These are phyloP conservation scores for Potamarius usumacintae DNA, from an alignment of 2,113 vertebrate species.

Conservation along the genomic window DNA sequence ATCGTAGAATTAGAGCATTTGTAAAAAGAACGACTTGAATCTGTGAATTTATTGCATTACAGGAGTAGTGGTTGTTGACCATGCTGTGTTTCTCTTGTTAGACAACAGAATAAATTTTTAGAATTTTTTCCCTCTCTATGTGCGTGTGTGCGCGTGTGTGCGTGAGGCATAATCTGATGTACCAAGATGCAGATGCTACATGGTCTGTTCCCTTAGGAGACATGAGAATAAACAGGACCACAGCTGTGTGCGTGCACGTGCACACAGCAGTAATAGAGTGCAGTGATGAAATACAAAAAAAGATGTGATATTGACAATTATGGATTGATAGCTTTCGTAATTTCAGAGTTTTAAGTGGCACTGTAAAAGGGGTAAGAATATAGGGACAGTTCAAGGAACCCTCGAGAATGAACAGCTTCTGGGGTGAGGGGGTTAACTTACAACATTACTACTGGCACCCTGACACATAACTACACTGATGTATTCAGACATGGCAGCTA, in stretches of 20 bases:
- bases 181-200: constrained; percentile 28
- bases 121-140: background rate
- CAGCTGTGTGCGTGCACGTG: background rate
- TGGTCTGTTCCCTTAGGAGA: constrained; percentile 26
- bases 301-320: background rate
- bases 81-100: background rate
- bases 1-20: background rate
- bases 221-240: constrained; percentile 33
- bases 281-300: background rate
- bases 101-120: background rate
- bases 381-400: background rate
- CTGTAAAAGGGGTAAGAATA: background rate
- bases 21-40: background rate
- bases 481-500: background rate
- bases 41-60: background rate
- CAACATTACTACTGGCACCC: background rate
- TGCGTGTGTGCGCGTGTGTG: background rate
- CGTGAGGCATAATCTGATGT: constrained; percentile 37
- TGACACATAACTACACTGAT: background rate
- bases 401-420: background rate
- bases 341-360: background rate
- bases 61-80: background rate
- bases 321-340: background rate
- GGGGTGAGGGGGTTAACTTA: background rate
- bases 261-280: background rate